Conservation (phyloP, 2,797 vertebrate species). For the Gymnothorax javanicus region DNA sequence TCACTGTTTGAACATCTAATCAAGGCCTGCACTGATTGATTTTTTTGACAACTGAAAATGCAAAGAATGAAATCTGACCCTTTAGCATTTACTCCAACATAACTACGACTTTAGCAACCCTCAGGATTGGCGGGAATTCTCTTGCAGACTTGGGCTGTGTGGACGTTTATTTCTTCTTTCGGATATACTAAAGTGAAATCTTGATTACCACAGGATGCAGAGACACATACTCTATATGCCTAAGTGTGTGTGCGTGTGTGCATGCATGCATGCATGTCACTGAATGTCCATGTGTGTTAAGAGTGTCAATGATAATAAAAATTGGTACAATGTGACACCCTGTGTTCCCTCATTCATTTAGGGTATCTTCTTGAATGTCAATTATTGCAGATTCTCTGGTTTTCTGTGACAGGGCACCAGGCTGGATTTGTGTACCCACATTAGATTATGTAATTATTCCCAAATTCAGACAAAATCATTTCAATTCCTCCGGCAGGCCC, state of each 20-base stretch:
- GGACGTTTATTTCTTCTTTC: not conserved
- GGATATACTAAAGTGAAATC: not conserved
- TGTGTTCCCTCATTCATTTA: not conserved
- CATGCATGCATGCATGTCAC: not conserved
- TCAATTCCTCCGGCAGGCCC: not conserved
- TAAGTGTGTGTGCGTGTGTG: not conserved
- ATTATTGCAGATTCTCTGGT: not conserved
- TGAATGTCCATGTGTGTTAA: not conserved
- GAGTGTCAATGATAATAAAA: not conserved
- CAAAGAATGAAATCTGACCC: not conserved
- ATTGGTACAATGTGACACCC: not conserved
- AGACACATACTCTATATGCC: not conserved
- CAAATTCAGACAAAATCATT: constrained; percentile 3
- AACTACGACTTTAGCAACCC: not conserved
- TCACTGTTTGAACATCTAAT: not conserved
- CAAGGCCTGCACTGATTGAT: not conserved
- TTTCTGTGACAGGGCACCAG: not conserved
- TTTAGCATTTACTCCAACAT: not conserved
- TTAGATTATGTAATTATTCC: constrained; percentile 3
- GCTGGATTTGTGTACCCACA: not conserved
- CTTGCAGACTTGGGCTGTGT: not conserved
- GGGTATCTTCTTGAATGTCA: not conserved
- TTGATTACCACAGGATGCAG: not conserved
- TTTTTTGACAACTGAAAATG: not conserved
- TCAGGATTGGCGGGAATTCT: not conserved